Percentiles rank a stretch among this genome's conserved stretches.
Evolutionary conservation across 1,140 invertebrate species (phyloP).

Genomic region (Augochlora pura): DNA sequence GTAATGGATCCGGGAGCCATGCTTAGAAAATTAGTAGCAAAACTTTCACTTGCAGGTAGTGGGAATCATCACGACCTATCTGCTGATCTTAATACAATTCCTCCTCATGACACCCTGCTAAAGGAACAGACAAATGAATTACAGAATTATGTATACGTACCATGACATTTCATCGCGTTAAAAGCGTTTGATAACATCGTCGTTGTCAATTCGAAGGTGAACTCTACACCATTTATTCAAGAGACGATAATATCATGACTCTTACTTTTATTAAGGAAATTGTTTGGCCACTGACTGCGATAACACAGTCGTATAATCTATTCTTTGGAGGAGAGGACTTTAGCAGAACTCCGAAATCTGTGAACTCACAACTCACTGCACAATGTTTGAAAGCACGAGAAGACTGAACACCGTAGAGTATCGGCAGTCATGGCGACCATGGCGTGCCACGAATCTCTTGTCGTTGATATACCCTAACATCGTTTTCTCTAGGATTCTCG

Average conservation of each 20-base stretch:
- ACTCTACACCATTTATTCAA: too few relatives aligned
- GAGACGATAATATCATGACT: too few relatives aligned
- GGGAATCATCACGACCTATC: slow-evolving; percentile 56
- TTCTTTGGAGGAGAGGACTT: too few relatives aligned
- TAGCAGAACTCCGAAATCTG: too few relatives aligned
- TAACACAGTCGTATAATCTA: too few relatives aligned
- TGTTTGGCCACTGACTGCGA: too few relatives aligned
- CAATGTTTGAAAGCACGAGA: neutral
- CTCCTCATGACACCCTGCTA: neutral
- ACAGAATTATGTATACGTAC: neutral
- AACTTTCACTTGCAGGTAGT: slow-evolving; percentile 47
- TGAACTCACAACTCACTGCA: neutral
- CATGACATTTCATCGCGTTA: neutral
- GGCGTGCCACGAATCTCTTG: neutral
- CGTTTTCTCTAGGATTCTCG: neutral
- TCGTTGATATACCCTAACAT: neutral
- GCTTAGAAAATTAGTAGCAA: neutral
- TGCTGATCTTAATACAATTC: slow-evolving; percentile 65
- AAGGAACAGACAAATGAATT: neutral
- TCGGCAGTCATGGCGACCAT: neutral
- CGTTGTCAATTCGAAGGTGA: too few relatives aligned
- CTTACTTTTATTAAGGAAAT: too few relatives aligned
- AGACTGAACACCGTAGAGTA: neutral
- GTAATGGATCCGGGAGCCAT: slow-evolving; percentile 26
- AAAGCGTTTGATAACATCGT: neutral